phyloP scores from a whole-genome alignment of 2,113 vertebrate species.

The Podiceps cristatus region DNA sequence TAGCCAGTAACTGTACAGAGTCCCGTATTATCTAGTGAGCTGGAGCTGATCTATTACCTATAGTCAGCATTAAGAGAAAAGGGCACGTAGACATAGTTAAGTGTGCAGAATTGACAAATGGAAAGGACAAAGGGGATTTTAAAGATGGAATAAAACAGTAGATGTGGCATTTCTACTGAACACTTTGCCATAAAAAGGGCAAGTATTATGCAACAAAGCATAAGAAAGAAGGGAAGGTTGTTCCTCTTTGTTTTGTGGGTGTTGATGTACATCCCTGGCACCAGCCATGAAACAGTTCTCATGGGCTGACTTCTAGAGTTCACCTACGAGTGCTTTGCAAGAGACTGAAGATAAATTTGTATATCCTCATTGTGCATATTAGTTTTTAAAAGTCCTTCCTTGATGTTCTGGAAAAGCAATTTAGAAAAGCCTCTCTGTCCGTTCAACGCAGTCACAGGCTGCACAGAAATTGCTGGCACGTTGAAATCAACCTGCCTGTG shows the following conservation, averaged over 20 bases:
- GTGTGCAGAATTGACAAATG: not conserved
- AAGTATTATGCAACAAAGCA: not conserved
- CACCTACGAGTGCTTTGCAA: not conserved
- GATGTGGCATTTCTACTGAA: not conserved
- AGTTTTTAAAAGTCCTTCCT: not conserved
- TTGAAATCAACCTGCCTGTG: not conserved
- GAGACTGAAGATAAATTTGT: not conserved
- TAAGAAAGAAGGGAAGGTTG: not conserved
- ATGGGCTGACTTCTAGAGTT: not conserved
- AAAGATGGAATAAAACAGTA: not conserved
- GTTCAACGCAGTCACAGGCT: not conserved
- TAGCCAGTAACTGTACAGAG: not conserved
- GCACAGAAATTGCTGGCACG: not conserved
- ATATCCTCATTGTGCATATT: not conserved
- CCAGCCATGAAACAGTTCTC: not conserved
- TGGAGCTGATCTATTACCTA: not conserved
- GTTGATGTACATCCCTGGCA: not conserved
- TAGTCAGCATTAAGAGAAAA: not conserved
- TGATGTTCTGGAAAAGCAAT: slow-evolving; percentile 30
- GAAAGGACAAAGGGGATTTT: not conserved
- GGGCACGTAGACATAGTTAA: not conserved
- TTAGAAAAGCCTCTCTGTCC: not conserved
- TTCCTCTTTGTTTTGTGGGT: not conserved
- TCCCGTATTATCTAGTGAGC: not conserved
- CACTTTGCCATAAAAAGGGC: not conserved